Evolutionary conservation across 2,888 invertebrate species (phyloP).

Genomic region (Spodoptera picta): DNA sequence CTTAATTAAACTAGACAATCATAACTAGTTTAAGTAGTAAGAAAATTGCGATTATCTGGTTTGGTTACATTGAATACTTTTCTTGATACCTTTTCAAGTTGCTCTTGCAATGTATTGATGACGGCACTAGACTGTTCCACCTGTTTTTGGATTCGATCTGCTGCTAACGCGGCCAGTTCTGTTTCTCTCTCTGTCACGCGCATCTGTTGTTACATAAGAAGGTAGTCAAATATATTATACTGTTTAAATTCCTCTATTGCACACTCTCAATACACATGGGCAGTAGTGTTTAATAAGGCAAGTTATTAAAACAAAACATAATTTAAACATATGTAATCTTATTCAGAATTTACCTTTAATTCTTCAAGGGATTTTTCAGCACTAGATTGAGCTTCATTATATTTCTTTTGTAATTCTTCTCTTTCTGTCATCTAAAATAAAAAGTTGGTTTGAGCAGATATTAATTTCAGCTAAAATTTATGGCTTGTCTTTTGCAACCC

Average conservation of each 20-base stretch:
- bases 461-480: no score
- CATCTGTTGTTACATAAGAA: constrained; percentile 55
- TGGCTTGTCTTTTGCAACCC: no score
- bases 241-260: no score
- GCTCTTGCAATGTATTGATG: constrained; percentile 84
- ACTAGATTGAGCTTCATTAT: constrained; percentile 72
- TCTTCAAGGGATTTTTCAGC: constrained; percentile 73
- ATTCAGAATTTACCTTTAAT: constrained; percentile 65
- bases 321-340: no score
- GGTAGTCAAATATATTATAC: neutral
- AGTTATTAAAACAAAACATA: no score
- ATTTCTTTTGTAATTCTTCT: constrained; percentile 73
- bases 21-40: no score
- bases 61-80: neutral
- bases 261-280: no score
- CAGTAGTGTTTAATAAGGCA: no score
- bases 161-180: constrained; percentile 77
- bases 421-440: constrained; percentile 71
- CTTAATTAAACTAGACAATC: no score
- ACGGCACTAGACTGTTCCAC: constrained; percentile 78
- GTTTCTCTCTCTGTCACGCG: constrained; percentile 75
- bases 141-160: constrained; percentile 78
- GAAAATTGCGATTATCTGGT: no score
- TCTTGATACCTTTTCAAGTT: constrained; percentile 80
- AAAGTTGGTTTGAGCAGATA: no score